Evolutionary conservation across 2,888 invertebrate species (phyloP).

Genomic region (Drosophila siamana): DNA sequence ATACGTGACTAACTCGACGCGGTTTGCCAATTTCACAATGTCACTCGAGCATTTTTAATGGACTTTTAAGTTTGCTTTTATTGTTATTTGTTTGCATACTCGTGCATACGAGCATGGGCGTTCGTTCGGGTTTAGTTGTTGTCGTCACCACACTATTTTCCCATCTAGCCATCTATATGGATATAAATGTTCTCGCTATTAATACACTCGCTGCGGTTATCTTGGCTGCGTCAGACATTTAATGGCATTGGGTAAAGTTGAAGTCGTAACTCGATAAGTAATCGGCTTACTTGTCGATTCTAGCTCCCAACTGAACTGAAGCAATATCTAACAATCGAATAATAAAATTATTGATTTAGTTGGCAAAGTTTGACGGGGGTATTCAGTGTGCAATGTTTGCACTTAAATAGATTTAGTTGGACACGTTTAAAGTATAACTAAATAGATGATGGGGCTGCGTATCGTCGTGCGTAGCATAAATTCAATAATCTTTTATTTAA

Average conservation of each 20-base stretch:
- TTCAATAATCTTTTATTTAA: too few species aligned
- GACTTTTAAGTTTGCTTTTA: conserved; percentile 80
- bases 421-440: not conserved
- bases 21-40: conserved; percentile 71
- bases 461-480: too few species aligned
- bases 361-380: not conserved
- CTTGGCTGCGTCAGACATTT: not conserved
- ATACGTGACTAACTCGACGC: conserved; percentile 59
- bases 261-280: conserved; percentile 2
- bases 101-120: conserved; percentile 15
- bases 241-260: not conserved
- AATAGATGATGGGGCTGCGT: not conserved
- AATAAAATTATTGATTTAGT: not conserved
- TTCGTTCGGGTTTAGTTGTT: conserved; percentile 26
- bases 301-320: not conserved
- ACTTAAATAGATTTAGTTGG: not conserved
- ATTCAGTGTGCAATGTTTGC: not conserved
- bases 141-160: conserved; percentile 26
- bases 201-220: conserved; percentile 4
- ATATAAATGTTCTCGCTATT: conserved; percentile 26
- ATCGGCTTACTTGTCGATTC: not conserved
- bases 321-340: not conserved
- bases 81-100: conserved; percentile 60
- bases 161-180: conserved; percentile 10
- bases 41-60: conserved; percentile 78